Conservation (phyloP, 2,113 vertebrate genomes). For the Gracilinanus agilis region DNA sequence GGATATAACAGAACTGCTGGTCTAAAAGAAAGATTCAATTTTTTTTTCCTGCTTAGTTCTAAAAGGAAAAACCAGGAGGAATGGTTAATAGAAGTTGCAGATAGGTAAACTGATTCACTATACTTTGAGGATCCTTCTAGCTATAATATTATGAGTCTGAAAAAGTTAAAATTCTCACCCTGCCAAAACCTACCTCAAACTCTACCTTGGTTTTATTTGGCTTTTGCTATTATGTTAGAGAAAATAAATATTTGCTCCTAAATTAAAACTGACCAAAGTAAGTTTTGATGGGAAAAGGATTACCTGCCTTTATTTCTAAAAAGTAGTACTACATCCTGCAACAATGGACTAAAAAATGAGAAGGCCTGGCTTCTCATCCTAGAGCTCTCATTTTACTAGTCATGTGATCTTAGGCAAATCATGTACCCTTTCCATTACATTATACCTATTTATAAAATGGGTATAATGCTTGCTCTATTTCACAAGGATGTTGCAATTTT, state of each 20-base stretch:
- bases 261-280: constrained; percentile 19
- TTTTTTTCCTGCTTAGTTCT: neutral
- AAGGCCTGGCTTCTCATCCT: neutral
- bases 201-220: neutral
- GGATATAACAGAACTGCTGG: neutral
- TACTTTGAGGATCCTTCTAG: neutral
- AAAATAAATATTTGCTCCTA: constrained; percentile 27
- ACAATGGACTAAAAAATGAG: neutral
- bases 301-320: constrained; percentile 29
- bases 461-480: neutral
- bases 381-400: constrained; percentile 32
- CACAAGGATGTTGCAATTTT: constrained; percentile 3
- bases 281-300: neutral
- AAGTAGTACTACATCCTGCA: neutral
- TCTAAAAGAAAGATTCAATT: neutral
- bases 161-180: neutral
- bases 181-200: neutral
- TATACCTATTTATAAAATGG: neutral
- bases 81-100: neutral
- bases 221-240: constrained; percentile 39
- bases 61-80: neutral
- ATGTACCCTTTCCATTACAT: constrained; percentile 4
- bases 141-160: neutral
- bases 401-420: constrained; percentile 12
- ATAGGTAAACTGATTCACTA: neutral